These are phyloP conservation scores for Euthynnus affinis DNA, from an alignment of 2,797 vertebrate genomes.

Conservation along the genomic window DNA sequence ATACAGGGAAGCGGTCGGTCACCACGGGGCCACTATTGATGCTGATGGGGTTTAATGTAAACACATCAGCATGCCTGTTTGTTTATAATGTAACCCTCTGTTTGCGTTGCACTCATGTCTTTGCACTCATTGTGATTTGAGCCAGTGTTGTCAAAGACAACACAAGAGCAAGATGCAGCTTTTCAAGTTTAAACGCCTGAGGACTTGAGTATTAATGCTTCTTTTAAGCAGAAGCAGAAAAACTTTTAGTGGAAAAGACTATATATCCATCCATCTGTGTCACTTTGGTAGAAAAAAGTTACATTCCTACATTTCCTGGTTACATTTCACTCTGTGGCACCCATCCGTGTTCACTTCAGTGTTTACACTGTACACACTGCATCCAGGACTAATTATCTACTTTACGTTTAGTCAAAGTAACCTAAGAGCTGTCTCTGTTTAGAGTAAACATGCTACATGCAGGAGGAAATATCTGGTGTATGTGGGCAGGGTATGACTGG, in stretches of 20 bases:
- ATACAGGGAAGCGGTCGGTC: neutral
- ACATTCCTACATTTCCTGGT: slow-evolving; percentile 28
- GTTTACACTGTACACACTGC: slow-evolving; percentile 64
- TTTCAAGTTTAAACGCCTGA: neutral
- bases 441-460: slow-evolving; percentile 55
- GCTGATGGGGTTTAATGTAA: slow-evolving; percentile 61
- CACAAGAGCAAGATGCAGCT: slow-evolving; percentile 38
- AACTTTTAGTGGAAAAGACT: neutral
- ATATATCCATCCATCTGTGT: no score
- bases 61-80: slow-evolving; percentile 47
- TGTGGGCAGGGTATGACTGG: slow-evolving; percentile 40
- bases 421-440: slow-evolving; percentile 63
- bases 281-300: neutral
- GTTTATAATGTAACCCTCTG: slow-evolving; percentile 54
- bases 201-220: neutral
- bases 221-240: neutral
- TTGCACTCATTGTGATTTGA: slow-evolving; percentile 8
- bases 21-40: slow-evolving; percentile 18
- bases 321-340: slow-evolving; percentile 11
- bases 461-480: slow-evolving; percentile 41
- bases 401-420: slow-evolving; percentile 57
- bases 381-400: slow-evolving; percentile 40
- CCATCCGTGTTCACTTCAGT: neutral
- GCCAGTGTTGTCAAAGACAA: slow-evolving; percentile 61
- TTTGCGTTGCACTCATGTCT: slow-evolving; percentile 21